phyloP scores from a whole-genome alignment of 2,888 invertebrate genomes.

The Ashinkailepas kermadecensis region DNA sequence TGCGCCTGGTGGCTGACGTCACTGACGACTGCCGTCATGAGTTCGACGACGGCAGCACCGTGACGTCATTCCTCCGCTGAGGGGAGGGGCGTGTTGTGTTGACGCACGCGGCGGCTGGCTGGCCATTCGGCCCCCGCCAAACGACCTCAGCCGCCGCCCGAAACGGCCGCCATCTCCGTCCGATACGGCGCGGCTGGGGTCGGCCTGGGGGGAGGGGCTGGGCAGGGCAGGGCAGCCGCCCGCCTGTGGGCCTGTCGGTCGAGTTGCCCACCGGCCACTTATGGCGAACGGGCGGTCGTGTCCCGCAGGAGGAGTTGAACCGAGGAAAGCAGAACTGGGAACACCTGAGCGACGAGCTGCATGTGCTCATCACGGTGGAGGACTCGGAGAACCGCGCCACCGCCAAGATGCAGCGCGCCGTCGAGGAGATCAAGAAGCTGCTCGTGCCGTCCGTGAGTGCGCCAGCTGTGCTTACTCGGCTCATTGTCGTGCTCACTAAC shows the following conservation, averaged over 20 bases:
- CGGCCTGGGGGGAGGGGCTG: background rate
- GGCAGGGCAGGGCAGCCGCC: background rate
- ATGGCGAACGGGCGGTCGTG: no score
- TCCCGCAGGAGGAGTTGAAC: slow-evolving; percentile 89
- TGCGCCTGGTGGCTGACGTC: no score
- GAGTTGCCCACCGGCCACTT: no score
- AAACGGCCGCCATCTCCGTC: background rate
- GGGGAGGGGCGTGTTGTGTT: no score
- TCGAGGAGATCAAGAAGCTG: slow-evolving; percentile 96
- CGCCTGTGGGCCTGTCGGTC: background rate
- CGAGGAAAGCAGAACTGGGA: slow-evolving; percentile 99
- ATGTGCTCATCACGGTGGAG: slow-evolving; percentile 97
- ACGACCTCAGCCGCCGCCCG: no score
- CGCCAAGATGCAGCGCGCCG: slow-evolving; percentile 87
- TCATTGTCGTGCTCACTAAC: no score
- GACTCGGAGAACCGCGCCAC: slow-evolving; percentile 96
- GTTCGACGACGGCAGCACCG: no score
- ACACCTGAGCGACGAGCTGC: slow-evolving; percentile 95
- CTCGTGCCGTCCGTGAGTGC: slow-evolving; percentile 46
- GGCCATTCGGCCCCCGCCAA: no score
- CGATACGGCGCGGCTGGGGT: background rate
- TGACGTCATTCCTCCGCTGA: no score
- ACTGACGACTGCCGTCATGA: no score
- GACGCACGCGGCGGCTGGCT: no score
- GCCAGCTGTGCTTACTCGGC: no score